Conservation (phyloP, 2,797 vertebrate genomes). For the Sebastes hopkinsi region DNA sequence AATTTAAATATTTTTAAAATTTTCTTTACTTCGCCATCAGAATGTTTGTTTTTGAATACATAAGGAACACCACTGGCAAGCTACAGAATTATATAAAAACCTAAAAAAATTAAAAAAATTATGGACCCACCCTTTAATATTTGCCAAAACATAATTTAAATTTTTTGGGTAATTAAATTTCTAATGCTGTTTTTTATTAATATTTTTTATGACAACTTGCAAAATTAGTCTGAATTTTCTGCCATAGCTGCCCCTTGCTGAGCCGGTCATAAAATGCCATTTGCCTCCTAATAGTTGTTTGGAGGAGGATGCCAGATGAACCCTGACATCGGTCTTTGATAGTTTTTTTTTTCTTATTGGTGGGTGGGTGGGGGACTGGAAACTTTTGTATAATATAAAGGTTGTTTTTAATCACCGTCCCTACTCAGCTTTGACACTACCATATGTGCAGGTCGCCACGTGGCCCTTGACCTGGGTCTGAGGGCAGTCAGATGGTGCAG, state of each 20-base stretch:
- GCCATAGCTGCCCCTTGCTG: background rate
- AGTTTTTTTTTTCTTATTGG: background rate
- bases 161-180: background rate
- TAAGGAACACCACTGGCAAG: too few species aligned
- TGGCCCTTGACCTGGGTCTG: slow-evolving; percentile 2
- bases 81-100: too few species aligned
- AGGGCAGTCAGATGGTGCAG: background rate
- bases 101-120: too few species aligned
- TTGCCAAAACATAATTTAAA: rapidly evolving
- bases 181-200: background rate
- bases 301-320: background rate
- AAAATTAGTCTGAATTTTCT: background rate
- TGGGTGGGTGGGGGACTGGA: background rate
- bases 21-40: too few species aligned
- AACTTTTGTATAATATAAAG: background rate
- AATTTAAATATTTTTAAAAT: rapidly evolving
- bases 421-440: background rate
- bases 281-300: background rate
- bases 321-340: background rate
- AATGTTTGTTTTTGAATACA: rapidly evolving
- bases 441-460: background rate
- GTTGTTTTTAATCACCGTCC: background rate
- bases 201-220: background rate
- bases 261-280: background rate
- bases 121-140: background rate